Evolutionary conservation across 2,888 invertebrate species (phyloP).

Genomic region (Aporophyla nigra): DNA sequence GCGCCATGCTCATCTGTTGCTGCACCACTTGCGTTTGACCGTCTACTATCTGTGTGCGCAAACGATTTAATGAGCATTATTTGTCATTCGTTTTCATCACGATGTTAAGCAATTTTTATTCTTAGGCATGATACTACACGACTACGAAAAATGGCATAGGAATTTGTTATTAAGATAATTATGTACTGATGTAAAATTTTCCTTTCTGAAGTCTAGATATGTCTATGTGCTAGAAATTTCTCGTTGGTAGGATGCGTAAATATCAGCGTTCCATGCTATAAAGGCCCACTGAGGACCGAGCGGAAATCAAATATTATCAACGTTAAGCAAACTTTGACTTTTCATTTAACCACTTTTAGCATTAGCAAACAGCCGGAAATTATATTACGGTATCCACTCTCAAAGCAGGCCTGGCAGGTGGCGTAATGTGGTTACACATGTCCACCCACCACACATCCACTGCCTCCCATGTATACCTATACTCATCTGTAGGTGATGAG

Average conservation of each 20-base stretch:
- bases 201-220: background rate
- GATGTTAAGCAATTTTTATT: background rate
- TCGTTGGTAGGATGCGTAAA: background rate
- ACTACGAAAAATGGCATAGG: background rate
- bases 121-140: background rate
- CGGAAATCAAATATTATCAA: constrained; percentile 1
- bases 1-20: constrained; percentile 87
- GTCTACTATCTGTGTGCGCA: constrained; percentile 80
- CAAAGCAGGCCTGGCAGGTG: constrained; percentile 1
- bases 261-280: background rate
- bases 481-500: background rate
- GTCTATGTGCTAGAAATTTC: background rate
- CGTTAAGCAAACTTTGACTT: background rate
- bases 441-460: background rate
- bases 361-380: background rate
- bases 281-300: background rate
- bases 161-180: background rate
- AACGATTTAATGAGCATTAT: constrained; percentile 8
- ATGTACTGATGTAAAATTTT: background rate
- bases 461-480: background rate
- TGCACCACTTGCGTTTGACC: constrained; percentile 85
- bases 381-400: background rate
- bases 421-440: background rate
- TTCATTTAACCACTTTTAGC: constrained; percentile 2
- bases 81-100: background rate